Evolutionary conservation across 2,888 invertebrate genomes (phyloP).

Genomic region (Conomelus anceps): DNA sequence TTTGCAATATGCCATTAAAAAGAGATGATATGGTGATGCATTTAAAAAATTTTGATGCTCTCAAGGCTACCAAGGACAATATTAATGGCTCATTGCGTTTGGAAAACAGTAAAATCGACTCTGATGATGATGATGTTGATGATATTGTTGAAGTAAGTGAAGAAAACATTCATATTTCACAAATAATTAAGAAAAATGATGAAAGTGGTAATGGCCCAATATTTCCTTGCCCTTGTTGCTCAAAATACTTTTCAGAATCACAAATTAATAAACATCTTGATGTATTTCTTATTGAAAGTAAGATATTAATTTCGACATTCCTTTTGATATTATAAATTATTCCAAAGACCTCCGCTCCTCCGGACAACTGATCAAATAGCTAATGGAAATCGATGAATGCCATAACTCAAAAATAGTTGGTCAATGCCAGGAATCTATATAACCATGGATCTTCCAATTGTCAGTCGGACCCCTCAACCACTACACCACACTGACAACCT

Average conservation of each 20-base stretch:
- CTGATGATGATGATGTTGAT: conserved; percentile 20
- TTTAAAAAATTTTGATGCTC: conserved; percentile 33
- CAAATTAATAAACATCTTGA: conserved; percentile 36
- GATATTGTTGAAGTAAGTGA: conserved; percentile 16
- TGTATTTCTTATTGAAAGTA: no score
- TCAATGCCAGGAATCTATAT: no score
- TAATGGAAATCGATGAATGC: no score
- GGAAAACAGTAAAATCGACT: no score
- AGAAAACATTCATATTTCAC: background rate
- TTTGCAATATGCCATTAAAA: conserved; percentile 43
- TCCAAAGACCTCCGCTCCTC: no score
- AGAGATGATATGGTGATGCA: conserved; percentile 41
- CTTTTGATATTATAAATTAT: no score
- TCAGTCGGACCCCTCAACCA: no score
- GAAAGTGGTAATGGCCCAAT: background rate
- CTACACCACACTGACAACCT: no score
- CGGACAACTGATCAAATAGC: no score
- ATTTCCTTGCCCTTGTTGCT: conserved; percentile 33
- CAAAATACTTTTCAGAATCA: conserved; percentile 22
- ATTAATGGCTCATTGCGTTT: conserved; percentile 18
- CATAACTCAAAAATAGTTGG: no score
- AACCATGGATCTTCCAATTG: no score
- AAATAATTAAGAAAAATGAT: conserved; percentile 3
- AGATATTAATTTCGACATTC: no score
- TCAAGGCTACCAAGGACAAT: conserved; percentile 29